Conservation (phyloP, 1,140 invertebrate genomes). For the Pogonomyrmex californicus region DNA sequence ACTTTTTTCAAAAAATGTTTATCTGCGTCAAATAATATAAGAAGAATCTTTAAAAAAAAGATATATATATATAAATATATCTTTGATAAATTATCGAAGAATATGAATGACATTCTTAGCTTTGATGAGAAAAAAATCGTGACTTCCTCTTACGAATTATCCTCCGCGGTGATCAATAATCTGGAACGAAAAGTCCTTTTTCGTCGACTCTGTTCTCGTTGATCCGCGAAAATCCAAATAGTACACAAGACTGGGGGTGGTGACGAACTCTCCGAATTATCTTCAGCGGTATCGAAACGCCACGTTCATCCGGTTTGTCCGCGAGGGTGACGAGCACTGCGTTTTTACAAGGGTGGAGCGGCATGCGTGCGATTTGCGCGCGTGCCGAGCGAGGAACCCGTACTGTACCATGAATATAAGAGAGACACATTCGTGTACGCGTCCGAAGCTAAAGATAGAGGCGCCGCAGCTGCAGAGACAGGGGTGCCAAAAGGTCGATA, state of each 20-base stretch:
- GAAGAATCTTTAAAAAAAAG: background rate
- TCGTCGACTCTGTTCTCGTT: background rate
- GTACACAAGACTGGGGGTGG: background rate
- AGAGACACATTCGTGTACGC: conserved; percentile 43
- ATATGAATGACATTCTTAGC: background rate
- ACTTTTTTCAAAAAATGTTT: background rate
- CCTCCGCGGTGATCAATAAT: conserved; percentile 28
- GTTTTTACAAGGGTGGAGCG: conserved; percentile 38
- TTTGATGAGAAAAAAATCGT: background rate
- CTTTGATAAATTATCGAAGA: background rate
- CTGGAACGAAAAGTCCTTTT: background rate
- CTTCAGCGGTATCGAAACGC: conserved; percentile 30
- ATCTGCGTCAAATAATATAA: background rate
- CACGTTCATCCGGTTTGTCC: background rate
- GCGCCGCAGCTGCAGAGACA: conserved; percentile 78
- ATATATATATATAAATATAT: too few species aligned
- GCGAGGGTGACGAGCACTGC: conserved; percentile 9
- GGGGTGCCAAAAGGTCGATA: conserved; percentile 83
- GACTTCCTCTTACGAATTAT: conserved; percentile 12
- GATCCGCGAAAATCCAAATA: conserved; percentile 20
- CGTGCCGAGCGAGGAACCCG: conserved; percentile 25
- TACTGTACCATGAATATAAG: conserved; percentile 32
- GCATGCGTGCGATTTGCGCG: conserved; percentile 24
- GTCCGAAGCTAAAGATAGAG: conserved; percentile 82
- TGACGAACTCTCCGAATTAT: conserved; percentile 30